Base-by-base conservation (phyloP, 2,113 vertebrate genomes). In the Leptosomus discolor region DNA sequence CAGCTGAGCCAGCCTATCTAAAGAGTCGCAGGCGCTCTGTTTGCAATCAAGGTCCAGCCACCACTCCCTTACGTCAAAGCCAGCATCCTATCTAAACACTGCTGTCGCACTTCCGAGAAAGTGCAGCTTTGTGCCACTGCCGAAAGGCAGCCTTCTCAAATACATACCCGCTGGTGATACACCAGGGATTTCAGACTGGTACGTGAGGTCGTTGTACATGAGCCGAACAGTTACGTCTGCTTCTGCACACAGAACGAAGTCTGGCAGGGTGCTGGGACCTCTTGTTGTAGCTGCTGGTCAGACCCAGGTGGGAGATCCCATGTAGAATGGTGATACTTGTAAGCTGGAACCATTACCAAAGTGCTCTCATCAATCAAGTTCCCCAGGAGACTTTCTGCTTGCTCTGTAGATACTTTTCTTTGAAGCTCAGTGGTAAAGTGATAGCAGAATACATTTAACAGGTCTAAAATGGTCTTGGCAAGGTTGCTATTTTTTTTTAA, bases 381-480 rank as follows among this genome's bases (percentile, higher is more conserved):
- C 29, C 68, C 71, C 18, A 18, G 65, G 87, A 79, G 67, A 76
- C 10, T 92, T 93, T 90, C 67, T 17, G 19, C 86, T 94, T 74
- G 91, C 78, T 96, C 93, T 75, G 81, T 85, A 82, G 86, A 76
- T 97, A 48, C 41, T 93, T 93, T 78, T 73, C 81, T 41, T 77
- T 78, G 56, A 77, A 74, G 83, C 53, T 87, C 73, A 78, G 51
- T 5, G 58, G 94, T 97, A 96, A 98, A 95, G 51, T 39, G 89
- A 96, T 88, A 96, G 88, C 84, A 94, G 89, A 94, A 94, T 71
- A 65, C 85, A 53, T 68, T 63, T 92, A 93, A 89, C 73, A 46
- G 53, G 16, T 95, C 92, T 97, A 97, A 97, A 97, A 95, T 6
- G 36, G 85, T 94, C 90, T 80, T 78, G 76, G 85, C 81, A 71